Evolutionary conservation across 2,113 vertebrate genomes (phyloP).

Genomic region (Macquaria australasica): DNA sequence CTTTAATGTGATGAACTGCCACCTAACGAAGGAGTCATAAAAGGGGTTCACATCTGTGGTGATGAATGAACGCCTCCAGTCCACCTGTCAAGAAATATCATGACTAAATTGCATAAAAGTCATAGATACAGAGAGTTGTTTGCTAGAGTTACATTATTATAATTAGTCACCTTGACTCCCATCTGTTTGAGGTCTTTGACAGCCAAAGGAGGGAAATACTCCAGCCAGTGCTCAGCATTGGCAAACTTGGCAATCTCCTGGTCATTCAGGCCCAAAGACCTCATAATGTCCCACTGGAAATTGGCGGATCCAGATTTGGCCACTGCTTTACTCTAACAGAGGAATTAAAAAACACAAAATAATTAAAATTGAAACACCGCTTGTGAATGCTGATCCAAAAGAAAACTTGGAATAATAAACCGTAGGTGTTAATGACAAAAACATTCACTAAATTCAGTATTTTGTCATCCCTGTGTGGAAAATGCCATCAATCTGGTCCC

Average conservation of each 20-base stretch:
- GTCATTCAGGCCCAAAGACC: conserved; percentile 91
- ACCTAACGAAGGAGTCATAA: conserved; percentile 96
- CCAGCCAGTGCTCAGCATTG: conserved; percentile 95
- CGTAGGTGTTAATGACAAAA: neutral
- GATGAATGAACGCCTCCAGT: conserved; percentile 97
- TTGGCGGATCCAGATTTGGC: conserved; percentile 91
- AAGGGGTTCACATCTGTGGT: conserved; percentile 97
- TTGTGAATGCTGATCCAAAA: neutral
- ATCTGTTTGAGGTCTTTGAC: conserved; percentile 93
- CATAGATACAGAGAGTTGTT: neutral
- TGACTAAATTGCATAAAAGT: neutral
- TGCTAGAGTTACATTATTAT: neutral
- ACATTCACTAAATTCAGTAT: neutral
- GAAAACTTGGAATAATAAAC: neutral
- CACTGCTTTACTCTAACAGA: conserved; percentile 92
- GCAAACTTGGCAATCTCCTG: conserved; percentile 91
- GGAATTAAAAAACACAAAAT: neutral
- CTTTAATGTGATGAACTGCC: conserved; percentile 94
- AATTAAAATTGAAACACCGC: neutral
- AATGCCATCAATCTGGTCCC: neutral
- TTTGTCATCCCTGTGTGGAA: neutral
- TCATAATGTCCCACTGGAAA: conserved; percentile 98
- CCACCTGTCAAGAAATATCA: conserved; percentile 84
- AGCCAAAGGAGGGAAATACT: conserved; percentile 95
- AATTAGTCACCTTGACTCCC: conserved; percentile 92